A percentile compares a stretch with the other conserved stretches of the same genome.
Conservation (phyloP, 2,888 invertebrate species). For the Ditylenchus weischeri region DNA sequence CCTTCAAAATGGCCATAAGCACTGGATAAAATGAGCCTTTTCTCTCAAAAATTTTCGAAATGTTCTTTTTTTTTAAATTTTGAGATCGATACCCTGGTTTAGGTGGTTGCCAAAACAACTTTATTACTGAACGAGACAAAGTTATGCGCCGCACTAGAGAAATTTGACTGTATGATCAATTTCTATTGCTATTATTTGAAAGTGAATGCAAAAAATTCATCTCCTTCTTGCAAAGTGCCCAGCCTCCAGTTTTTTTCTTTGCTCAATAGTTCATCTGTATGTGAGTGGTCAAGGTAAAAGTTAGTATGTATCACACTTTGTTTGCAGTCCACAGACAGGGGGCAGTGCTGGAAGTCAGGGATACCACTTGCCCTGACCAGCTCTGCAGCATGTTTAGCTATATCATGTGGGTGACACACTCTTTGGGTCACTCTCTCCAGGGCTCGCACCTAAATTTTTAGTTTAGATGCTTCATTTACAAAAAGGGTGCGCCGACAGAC, state of each 20-base stretch:
- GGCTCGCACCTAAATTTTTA: not conserved
- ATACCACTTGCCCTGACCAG: slow-evolving; percentile 19
- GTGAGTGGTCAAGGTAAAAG: slow-evolving; percentile 19
- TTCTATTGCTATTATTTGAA: slow-evolving; percentile 35
- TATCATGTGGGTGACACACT: slow-evolving; percentile 18
- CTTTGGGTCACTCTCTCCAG: slow-evolving; percentile 7
- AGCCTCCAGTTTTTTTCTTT: slow-evolving; percentile 14
- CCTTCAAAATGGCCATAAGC: too few species aligned
- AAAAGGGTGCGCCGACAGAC: not conserved
- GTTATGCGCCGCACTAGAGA: too few species aligned
- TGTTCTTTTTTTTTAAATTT: too few species aligned
- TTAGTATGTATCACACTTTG: slow-evolving; percentile 15
- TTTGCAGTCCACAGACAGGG: slow-evolving; percentile 14
- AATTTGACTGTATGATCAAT: too few species aligned
- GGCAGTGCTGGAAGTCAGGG: slow-evolving; percentile 20
- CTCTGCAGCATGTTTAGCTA: slow-evolving; percentile 17
- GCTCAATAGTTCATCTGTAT: slow-evolving; percentile 13
- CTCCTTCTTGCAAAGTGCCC: slow-evolving; percentile 20
- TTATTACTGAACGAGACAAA: too few species aligned
- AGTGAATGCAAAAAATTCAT: slow-evolving; percentile 63
- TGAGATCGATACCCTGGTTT: too few species aligned
- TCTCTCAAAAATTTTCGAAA: too few species aligned
- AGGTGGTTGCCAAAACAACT: too few species aligned
- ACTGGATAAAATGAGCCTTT: too few species aligned
- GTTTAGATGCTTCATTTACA: too few species aligned